Evolutionary conservation across 2,113 vertebrate species (phyloP), one percentile per base, ranked within the genome.

Genomic region (Entelurus aequoreus): DNA sequence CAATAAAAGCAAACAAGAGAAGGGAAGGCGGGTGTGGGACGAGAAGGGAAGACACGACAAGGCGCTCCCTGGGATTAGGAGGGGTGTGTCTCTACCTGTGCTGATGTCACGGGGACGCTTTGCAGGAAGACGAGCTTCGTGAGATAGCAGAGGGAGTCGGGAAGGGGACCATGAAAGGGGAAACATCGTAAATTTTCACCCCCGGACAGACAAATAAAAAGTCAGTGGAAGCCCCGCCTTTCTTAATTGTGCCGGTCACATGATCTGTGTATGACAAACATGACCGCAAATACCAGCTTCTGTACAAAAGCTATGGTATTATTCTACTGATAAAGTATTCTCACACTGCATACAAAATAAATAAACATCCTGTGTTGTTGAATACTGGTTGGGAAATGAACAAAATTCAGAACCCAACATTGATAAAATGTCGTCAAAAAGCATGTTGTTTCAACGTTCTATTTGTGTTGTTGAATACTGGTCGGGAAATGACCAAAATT

Each of bases 131-230:
- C 62, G 82, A 89, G 88, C 84, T 88, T 84, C 83, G 86, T 89
- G 90, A 90, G 87, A 88, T 78, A 79, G 74, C 63, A 13, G 66
- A 66, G 68, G 65, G 64, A 79, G 76, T 81, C 77, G 83, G 78
- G 68, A 80, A 81, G 62, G 64, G 54, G 70, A 55, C 83, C 81
- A 84, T 88, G 81, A 88, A 87, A 87, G 80, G 72, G 77, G 71
- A 69, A 56, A 50, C 81, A 81, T 87, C 86, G 69, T 90, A 90
- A 88, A 90, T 90, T 90, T 90, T 77, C 79, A 72, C 81, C 28
- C 1, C 82, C 54, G 69, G 88, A 89, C 86, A 88, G 86, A 87
- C 78, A 78, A 88, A 90, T 89, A 89, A 89, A 86, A 87, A 85
- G 82, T 79, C 75, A 80, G 74, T 76, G 74, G 71, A 71, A n/a